phyloP scores from a whole-genome alignment of 2,797 vertebrate species.

The Yasuhikotakia modesta region DNA sequence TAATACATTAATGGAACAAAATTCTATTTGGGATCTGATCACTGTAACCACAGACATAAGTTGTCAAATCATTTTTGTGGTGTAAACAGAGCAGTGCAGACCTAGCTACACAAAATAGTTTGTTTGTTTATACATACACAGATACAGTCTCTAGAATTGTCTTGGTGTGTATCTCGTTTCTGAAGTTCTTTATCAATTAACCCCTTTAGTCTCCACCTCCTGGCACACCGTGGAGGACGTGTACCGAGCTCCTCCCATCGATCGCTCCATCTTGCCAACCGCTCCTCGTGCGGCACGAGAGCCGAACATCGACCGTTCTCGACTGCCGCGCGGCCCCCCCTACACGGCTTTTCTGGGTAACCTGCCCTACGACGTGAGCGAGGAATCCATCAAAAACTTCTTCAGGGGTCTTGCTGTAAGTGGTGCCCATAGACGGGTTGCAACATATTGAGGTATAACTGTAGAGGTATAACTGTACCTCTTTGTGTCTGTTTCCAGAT shows the following conservation, averaged over 20 bases:
- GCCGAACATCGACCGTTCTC: slow-evolving; percentile 88
- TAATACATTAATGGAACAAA: no score
- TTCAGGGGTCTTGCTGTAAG: slow-evolving; percentile 94
- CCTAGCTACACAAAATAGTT: not conserved
- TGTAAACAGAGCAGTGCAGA: not conserved
- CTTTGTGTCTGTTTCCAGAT: slow-evolving; percentile 73
- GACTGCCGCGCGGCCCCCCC: slow-evolving; percentile 90
- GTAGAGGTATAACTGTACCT: slow-evolving; percentile 6
- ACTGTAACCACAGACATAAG: not conserved
- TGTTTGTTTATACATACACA: not conserved
- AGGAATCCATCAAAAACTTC: slow-evolving; percentile 97
- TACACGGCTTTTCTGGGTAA: slow-evolving; percentile 98
- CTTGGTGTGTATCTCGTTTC: not conserved
- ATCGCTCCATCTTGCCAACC: slow-evolving; percentile 93
- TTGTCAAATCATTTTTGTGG: not conserved
- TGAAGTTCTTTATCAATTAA: not conserved
- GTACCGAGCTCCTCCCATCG: slow-evolving; percentile 87
- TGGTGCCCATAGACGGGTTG: slow-evolving; percentile 45
- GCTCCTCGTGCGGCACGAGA: slow-evolving; percentile 93
- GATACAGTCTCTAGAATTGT: not conserved
- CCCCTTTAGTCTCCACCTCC: slow-evolving; percentile 85
- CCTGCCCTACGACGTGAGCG: slow-evolving; percentile 93
- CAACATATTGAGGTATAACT: no score
- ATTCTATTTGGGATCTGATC: no score
- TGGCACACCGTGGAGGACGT: slow-evolving; percentile 94